These are phyloP conservation scores for Pegea sp. DNA, from an alignment of 23 tunicate species.

Conservation along the genomic window DNA sequence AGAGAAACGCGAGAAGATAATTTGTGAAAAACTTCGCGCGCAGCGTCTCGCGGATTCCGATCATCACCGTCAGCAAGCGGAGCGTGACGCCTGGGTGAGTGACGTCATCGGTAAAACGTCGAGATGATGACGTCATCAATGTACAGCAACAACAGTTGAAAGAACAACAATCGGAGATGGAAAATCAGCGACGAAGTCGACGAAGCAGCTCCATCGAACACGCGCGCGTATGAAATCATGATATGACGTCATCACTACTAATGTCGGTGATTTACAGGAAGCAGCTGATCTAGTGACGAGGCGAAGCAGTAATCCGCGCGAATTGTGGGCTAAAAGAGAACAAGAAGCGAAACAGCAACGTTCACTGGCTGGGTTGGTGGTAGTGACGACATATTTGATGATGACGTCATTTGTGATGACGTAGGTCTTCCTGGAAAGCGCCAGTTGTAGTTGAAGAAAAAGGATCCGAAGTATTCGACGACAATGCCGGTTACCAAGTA, in stretches of 20 bases:
- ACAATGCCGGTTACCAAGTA: too few species aligned
- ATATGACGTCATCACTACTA: neutral
- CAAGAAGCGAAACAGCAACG: constrained; percentile 48
- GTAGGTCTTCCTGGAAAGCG: too few species aligned
- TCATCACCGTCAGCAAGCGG: constrained; percentile 7
- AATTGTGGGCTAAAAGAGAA: constrained; percentile 55
- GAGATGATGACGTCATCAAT: too few species aligned
- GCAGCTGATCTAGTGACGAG: constrained; percentile 52
- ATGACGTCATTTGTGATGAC: too few species aligned
- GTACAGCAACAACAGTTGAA: constrained; percentile 26
- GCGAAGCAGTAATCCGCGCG: constrained; percentile 28
- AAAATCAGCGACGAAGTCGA: constrained; percentile 13
- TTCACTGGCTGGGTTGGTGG: too few species aligned
- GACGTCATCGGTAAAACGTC: too few species aligned
- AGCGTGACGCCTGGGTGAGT: constrained; percentile 33
- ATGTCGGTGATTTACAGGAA: constrained; percentile 12
- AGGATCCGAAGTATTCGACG: too few species aligned
- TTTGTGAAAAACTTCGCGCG: constrained; percentile 44
- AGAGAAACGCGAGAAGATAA: constrained; percentile 33
- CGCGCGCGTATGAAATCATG: constrained; percentile 11
- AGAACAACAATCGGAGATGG: constrained; percentile 34
- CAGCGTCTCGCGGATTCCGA: constrained; percentile 45
- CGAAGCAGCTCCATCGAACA: constrained; percentile 61
- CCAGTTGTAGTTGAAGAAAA: too few species aligned
- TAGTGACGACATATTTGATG: too few species aligned